These are phyloP conservation scores for Ectropis crepuscularia DNA, from an alignment of 2,888 invertebrate genomes.

Conservation along the genomic window DNA sequence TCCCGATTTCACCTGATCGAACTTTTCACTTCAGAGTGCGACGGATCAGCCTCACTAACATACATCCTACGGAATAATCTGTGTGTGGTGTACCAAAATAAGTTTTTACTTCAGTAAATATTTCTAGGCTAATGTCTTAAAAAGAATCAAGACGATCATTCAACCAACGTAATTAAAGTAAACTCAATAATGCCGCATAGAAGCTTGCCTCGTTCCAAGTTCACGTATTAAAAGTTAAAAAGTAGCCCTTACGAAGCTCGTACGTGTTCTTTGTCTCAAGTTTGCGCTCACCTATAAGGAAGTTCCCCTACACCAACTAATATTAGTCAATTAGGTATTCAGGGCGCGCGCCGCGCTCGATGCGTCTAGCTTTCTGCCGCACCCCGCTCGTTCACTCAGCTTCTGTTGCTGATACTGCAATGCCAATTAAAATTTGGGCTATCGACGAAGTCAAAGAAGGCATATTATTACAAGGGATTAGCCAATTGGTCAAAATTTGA, in stretches of 20 bases:
- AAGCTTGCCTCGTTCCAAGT: constrained; percentile 47
- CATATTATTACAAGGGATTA: background rate
- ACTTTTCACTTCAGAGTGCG: too few species aligned
- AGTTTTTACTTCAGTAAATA: too few species aligned
- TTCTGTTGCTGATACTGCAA: constrained; percentile 45
- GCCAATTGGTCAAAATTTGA: too few species aligned
- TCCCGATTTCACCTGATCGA: too few species aligned
- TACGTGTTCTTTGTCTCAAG: constrained; percentile 82
- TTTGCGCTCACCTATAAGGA: constrained; percentile 78
- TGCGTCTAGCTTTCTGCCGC: constrained; percentile 61
- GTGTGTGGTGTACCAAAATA: too few species aligned
- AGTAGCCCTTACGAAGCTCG: constrained; percentile 70
- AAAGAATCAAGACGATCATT: constrained; percentile 2
- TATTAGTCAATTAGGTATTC: constrained; percentile 84
- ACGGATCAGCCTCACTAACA: too few species aligned
- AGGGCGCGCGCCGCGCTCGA: constrained; percentile 73
- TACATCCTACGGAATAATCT: too few species aligned
- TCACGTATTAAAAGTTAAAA: constrained; percentile 70
- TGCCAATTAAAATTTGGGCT: constrained; percentile 51
- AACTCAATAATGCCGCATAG: constrained; percentile 33
- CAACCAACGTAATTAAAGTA: constrained; percentile 26
- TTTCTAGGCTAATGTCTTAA: too few species aligned
- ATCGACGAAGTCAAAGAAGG: constrained; percentile 5
- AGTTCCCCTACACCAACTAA: constrained; percentile 78
- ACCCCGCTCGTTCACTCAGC: constrained; percentile 51